phyloP scores from a whole-genome alignment of 1,140 invertebrate genomes.

The Drosophila elegans region DNA sequence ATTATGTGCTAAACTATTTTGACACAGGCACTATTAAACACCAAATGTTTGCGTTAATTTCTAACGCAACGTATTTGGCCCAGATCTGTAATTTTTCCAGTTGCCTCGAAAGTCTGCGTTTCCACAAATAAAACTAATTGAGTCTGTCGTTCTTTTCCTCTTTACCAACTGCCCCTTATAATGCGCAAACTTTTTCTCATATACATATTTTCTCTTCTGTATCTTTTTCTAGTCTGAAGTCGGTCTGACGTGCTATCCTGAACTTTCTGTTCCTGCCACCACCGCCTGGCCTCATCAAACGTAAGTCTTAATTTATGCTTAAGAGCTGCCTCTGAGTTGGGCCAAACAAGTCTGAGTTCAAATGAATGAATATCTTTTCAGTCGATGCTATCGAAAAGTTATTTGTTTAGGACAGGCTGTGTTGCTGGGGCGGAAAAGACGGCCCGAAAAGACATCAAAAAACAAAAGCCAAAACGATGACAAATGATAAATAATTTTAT shows the following conservation, averaged over 20 bases:
- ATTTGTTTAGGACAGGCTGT: slow-evolving; percentile 46
- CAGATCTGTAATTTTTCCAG: slow-evolving; percentile 20
- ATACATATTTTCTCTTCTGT: slow-evolving; percentile 41
- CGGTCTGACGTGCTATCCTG: slow-evolving; percentile 48
- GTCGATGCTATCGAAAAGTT: slow-evolving; percentile 51
- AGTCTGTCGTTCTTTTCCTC: slow-evolving; percentile 35
- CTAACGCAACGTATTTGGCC: slow-evolving; percentile 7
- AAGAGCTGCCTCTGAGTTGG: slow-evolving; percentile 40
- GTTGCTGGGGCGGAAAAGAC: slow-evolving; percentile 5
- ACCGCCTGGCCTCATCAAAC: slow-evolving; percentile 43
- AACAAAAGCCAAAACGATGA: slow-evolving; percentile 45
- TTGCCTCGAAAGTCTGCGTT: slow-evolving; percentile 9
- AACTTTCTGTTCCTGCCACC: slow-evolving; percentile 10
- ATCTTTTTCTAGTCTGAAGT: slow-evolving; percentile 45
- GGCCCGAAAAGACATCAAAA: slow-evolving; percentile 23
- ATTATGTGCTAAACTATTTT: slow-evolving; percentile 60
- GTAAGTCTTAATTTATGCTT: slow-evolving; percentile 81
- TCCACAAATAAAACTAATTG: slow-evolving; percentile 70
- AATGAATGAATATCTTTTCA: slow-evolving; percentile 38
- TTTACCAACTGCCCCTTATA: neutral
- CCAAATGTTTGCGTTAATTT: slow-evolving; percentile 63
- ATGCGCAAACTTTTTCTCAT: slow-evolving; percentile 38
- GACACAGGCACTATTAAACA: slow-evolving; percentile 48
- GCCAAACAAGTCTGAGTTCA: slow-evolving; percentile 5
- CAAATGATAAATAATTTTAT: slow-evolving; percentile 50